Percentiles rank a stretch among this genome's conserved stretches.
Conservation (phyloP, 2,888 invertebrate species). For the Dasysyrphus albostriatus region DNA sequence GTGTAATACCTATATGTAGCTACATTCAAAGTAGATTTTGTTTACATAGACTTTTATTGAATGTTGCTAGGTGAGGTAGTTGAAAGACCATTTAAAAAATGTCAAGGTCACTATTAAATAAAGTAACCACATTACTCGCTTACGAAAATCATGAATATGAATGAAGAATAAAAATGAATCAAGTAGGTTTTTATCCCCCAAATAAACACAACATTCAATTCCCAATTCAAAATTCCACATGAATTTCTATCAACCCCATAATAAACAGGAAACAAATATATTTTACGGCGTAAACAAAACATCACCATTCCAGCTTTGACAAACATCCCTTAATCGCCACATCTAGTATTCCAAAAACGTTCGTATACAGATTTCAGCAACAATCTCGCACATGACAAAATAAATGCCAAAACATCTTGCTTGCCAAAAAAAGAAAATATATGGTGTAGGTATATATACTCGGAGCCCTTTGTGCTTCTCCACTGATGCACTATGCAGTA, state of each 20-base stretch:
- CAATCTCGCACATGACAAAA: slow-evolving; percentile 44
- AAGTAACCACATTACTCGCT: not conserved
- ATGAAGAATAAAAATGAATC: not conserved
- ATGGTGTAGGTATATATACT: not conserved
- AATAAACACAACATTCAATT: slow-evolving; percentile 1
- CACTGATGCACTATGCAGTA: slow-evolving; percentile 36
- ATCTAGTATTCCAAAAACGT: slow-evolving; percentile 17
- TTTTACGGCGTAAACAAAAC: slow-evolving; percentile 63
- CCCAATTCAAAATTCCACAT: slow-evolving; percentile 1
- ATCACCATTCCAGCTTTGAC: slow-evolving; percentile 18
- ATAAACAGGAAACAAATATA: not conserved
- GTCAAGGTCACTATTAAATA: slow-evolving; percentile 1
- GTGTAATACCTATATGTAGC: too few species aligned
- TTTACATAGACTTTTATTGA: too few species aligned
- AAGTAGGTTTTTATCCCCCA: not conserved
- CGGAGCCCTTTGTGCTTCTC: slow-evolving; percentile 47
- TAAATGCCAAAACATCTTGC: slow-evolving; percentile 46
- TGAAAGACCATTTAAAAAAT: not conserved
- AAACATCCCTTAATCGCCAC: slow-evolving; percentile 29
- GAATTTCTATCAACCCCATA: not conserved
- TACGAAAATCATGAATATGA: slow-evolving; percentile 1
- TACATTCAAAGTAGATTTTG: too few species aligned
- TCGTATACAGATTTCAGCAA: slow-evolving; percentile 9
- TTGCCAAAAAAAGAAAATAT: slow-evolving; percentile 13
- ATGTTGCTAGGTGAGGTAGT: too few species aligned